Conservation (phyloP, 2,797 vertebrate species). For the Anas bernieri region DNA sequence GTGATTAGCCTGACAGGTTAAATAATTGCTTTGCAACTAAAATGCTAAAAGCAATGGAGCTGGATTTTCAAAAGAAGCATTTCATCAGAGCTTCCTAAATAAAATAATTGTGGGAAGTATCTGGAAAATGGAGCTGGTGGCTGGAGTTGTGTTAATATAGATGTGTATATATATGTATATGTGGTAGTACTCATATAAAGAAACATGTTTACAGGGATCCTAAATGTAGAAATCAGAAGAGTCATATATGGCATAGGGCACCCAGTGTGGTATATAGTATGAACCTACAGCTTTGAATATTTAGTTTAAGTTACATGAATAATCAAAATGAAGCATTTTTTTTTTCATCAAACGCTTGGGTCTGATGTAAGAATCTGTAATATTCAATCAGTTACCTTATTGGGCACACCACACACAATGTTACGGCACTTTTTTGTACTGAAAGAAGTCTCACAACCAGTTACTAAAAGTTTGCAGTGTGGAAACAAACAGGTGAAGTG, state of each 20-base stretch:
- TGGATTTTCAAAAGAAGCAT: constrained; percentile 27
- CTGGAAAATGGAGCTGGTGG: not conserved
- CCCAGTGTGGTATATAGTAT: not conserved
- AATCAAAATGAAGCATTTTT: not conserved
- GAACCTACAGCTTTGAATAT: not conserved
- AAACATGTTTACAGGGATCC: not conserved
- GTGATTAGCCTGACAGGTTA: constrained; percentile 47
- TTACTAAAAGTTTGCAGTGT: not conserved
- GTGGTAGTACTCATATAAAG: not conserved
- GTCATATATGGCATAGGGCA: not conserved
- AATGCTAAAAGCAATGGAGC: constrained; percentile 36
- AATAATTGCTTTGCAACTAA: constrained; percentile 47
- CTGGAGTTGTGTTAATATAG: not conserved
- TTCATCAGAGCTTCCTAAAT: constrained; percentile 50
- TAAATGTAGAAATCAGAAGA: not conserved
- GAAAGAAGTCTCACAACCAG: not conserved
- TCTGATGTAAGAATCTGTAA: not conserved
- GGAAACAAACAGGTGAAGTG: not conserved
- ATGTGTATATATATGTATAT: not conserved
- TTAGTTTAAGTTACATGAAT: not conserved
- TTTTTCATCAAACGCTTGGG: not conserved
- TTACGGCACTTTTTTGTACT: not conserved
- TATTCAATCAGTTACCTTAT: not conserved
- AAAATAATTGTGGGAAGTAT: constrained; percentile 31
- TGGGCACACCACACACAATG: not conserved